phyloP scores from a whole-genome alignment of 2,888 invertebrate species.

The Lasioglossum calceatum region DNA sequence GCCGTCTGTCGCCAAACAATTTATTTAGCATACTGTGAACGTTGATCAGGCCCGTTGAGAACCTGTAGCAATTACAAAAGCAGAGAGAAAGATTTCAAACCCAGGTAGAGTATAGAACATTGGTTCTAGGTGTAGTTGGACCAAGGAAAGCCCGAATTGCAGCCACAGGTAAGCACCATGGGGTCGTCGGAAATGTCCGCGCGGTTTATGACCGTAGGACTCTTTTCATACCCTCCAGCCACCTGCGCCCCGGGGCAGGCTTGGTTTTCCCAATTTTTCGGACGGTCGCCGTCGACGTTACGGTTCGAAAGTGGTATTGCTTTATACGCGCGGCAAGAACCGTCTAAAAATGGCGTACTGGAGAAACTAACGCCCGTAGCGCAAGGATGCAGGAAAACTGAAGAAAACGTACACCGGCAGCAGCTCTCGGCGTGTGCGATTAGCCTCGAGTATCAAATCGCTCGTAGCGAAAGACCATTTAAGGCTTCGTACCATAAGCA shows the following conservation, averaged over 20 bases:
- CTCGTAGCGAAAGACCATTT: constrained; percentile 70
- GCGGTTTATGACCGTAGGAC: neutral
- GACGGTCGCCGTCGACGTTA: constrained; percentile 11
- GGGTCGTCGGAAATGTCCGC: too few species aligned
- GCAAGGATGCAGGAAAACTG: constrained; percentile 68
- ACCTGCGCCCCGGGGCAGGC: neutral
- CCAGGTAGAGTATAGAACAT: neutral
- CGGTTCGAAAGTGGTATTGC: constrained; percentile 59
- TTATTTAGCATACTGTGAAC: too few species aligned
- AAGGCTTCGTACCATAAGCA: constrained; percentile 71
- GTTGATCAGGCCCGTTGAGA: neutral
- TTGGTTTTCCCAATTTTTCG: constrained; percentile 41
- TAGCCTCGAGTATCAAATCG: constrained; percentile 72
- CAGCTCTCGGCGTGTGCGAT: constrained; percentile 34
- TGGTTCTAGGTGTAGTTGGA: neutral
- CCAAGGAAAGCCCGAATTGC: neutral
- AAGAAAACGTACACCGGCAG: constrained; percentile 64
- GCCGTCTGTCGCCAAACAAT: too few species aligned
- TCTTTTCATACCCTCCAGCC: neutral
- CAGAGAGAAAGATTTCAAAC: neutral
- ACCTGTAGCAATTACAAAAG: neutral
- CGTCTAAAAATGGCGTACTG: constrained; percentile 64
- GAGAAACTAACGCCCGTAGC: constrained; percentile 62
- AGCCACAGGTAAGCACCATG: neutral
- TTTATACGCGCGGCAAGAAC: constrained; percentile 48